Evolutionary conservation across 1,140 invertebrate species (phyloP), one percentile per base, ranked within the genome.

Genomic region (Teleogryllus occipitalis): DNA sequence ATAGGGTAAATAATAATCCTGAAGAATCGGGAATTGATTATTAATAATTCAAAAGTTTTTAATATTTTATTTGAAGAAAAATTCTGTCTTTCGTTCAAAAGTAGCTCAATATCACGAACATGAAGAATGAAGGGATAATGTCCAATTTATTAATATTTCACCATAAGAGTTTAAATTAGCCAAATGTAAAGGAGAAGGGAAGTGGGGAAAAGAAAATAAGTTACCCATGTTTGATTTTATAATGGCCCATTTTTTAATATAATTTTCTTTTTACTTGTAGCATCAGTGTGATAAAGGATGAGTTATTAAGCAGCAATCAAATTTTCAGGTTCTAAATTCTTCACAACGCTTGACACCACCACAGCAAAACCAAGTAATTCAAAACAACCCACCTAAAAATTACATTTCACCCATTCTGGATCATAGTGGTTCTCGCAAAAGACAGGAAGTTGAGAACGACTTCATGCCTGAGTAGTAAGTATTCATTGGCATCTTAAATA

Each of bases 361-460:
- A 14, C 1, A 8, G 15, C 49, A 65, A 18, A 74, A 76, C n/a
- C 75, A 80, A 84, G 83, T 82, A 81, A 82, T 82, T 82, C 85
- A 82, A 84, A 87, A 82, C 84, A 85, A 82, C 14, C 83, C 84
- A 77, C 87, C 87, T 12, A 88, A 88, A 86, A 87, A 87, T 75
- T 89, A 88, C 82, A 89, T 90, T 81, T 90, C 90, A 82, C 90
- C 89, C 73, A 91, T 92, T 81, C 84, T 92, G 78, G 90, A 91
- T 86, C 89, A 91, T 79, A 89, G 87, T 80, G 88, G 89, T 75
- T 87, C 89, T 74, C 85, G 91, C 77, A 92, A 92, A 86, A 86
- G 90, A 80, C 89, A 90, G 77, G 89, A 90, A 81, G 83, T 86
- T 74, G 86, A 88, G 80, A 86, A 85, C 81, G 90, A 90, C 81